phyloP scores from a whole-genome alignment of 2,888 invertebrate species.

The Ormyrus labotus region DNA sequence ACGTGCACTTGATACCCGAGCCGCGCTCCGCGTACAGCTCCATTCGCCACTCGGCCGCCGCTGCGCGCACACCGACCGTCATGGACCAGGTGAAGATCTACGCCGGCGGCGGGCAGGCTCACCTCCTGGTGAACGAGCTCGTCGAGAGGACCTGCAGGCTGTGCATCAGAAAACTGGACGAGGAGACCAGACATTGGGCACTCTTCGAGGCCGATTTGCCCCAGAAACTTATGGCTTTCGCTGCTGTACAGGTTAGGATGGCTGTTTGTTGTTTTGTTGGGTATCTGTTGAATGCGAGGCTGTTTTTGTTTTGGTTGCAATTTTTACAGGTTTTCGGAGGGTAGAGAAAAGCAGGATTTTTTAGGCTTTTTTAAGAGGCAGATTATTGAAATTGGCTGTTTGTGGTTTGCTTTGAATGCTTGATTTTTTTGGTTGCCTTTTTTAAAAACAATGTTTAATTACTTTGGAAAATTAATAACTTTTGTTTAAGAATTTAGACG shows the following conservation, averaged over 20 bases:
- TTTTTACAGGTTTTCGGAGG: too few species aligned
- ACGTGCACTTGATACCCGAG: slow-evolving; percentile 15
- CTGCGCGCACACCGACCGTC: background rate
- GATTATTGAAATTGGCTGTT: too few species aligned
- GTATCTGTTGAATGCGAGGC: background rate
- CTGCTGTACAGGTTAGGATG: slow-evolving; percentile 69
- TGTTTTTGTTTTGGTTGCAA: background rate
- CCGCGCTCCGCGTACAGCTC: background rate
- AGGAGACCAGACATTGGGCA: slow-evolving; percentile 16
- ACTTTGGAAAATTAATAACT: too few species aligned
- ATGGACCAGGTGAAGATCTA: slow-evolving; percentile 43
- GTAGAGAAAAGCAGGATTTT: too few species aligned
- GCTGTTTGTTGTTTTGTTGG: background rate
- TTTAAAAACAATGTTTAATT: too few species aligned
- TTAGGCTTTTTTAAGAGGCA: too few species aligned
- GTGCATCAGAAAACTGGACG: background rate
- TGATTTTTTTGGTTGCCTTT: too few species aligned
- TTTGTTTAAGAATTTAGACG: too few species aligned
- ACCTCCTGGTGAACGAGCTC: background rate
- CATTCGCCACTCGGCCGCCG: background rate
- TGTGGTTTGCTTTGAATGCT: too few species aligned
- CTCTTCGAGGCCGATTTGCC: slow-evolving; percentile 58
- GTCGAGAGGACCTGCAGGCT: slow-evolving; percentile 36
- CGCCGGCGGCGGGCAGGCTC: background rate
- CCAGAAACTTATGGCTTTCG: slow-evolving; percentile 68